Conservation (phyloP, 2,888 invertebrate species). For the Scaptomyza cyrtandrae region DNA sequence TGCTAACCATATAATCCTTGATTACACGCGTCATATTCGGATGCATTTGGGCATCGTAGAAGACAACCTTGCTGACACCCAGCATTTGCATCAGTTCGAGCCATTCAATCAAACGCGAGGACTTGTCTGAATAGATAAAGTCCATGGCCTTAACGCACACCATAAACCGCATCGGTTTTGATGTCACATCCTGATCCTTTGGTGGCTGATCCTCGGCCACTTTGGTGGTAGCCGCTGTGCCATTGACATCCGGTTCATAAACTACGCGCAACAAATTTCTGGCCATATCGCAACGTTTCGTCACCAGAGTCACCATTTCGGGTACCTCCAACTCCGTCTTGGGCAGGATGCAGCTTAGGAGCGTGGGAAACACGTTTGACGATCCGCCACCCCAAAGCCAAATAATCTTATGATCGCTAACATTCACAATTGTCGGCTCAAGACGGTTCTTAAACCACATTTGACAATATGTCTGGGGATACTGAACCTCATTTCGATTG, state of each 20-base stretch:
- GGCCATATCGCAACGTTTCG: slow-evolving; percentile 91
- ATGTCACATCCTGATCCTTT: not conserved
- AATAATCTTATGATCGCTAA: slow-evolving; percentile 94
- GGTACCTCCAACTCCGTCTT: slow-evolving; percentile 37
- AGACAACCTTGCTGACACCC: slow-evolving; percentile 94
- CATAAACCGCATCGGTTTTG: slow-evolving; percentile 30
- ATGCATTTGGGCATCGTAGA: slow-evolving; percentile 94
- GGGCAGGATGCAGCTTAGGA: slow-evolving; percentile 93
- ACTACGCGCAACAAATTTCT: slow-evolving; percentile 92
- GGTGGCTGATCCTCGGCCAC: not conserved
- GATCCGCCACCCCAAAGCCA: slow-evolving; percentile 97
- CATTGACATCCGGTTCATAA: slow-evolving; percentile 86
- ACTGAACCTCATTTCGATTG: slow-evolving; percentile 83
- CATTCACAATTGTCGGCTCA: slow-evolving; percentile 90
- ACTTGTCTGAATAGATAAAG: slow-evolving; percentile 94
- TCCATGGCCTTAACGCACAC: slow-evolving; percentile 88
- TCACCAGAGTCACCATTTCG: slow-evolving; percentile 90
- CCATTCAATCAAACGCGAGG: slow-evolving; percentile 95
- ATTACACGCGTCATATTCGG: slow-evolving; percentile 93
- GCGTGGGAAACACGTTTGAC: slow-evolving; percentile 93
- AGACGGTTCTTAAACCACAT: slow-evolving; percentile 93
- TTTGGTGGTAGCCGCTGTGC: not conserved
- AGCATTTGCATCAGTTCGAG: slow-evolving; percentile 93
- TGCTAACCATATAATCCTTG: slow-evolving; percentile 86
- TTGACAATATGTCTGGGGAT: slow-evolving; percentile 89